These are phyloP conservation scores for Halcyon smyrnensis DNA, from an alignment of 2,797 vertebrate species.

Conservation along the genomic window DNA sequence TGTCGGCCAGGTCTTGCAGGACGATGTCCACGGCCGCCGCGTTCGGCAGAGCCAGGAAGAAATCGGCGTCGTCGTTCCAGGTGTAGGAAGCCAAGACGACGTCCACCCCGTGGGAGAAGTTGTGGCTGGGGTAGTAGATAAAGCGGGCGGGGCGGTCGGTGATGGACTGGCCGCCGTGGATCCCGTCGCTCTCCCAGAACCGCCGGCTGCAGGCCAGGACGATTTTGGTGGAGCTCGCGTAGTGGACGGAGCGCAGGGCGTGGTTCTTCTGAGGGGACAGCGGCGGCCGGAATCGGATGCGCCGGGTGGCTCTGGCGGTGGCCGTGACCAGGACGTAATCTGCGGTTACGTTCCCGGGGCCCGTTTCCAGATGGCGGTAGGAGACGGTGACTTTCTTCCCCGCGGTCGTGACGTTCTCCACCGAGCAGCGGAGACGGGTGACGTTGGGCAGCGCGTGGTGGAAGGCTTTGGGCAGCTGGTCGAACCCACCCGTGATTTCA, in stretches of 20 bases:
- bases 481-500: constrained; percentile 84
- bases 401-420: constrained; percentile 70
- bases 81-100: constrained; percentile 73
- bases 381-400: background rate
- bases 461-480: constrained; percentile 81
- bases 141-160: constrained; percentile 68
- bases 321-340: constrained; percentile 49
- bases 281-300: constrained; percentile 36
- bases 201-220: constrained; percentile 25
- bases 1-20: constrained; percentile 47
- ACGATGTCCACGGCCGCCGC: background rate
- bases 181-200: constrained; percentile 73
- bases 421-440: constrained; percentile 78
- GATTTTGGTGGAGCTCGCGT: constrained; percentile 31
- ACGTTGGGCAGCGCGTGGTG: constrained; percentile 69
- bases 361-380: background rate
- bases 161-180: constrained; percentile 36
- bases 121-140: constrained; percentile 66
- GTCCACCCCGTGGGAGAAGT: constrained; percentile 11
- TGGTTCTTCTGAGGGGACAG: constrained; percentile 26
- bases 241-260: constrained; percentile 57
- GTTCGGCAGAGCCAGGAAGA: constrained; percentile 35
- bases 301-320: constrained; percentile 59
- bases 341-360: background rate
- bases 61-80: background rate